A percentile compares a stretch with the other conserved stretches of the same genome.
phyloP scores from a whole-genome alignment of 2,888 invertebrate genomes.

The Eumerus sabulonum region DNA sequence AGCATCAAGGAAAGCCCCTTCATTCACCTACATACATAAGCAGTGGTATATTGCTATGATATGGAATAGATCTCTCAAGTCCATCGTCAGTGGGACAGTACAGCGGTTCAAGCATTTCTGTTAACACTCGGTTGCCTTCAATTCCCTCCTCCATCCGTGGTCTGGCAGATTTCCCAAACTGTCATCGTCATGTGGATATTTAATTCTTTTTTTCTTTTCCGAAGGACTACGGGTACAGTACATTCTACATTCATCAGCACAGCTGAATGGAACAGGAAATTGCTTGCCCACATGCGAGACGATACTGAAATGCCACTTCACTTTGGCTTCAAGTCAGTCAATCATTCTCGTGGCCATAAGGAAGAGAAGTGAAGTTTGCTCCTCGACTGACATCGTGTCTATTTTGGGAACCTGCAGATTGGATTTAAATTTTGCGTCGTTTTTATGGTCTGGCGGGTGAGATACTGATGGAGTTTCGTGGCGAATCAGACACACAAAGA shows the following conservation, averaged over 20 bases:
- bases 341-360: slow-evolving; percentile 33
- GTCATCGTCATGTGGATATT: slow-evolving; percentile 30
- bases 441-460: slow-evolving; percentile 50
- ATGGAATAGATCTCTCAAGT: slow-evolving; percentile 30
- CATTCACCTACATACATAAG: slow-evolving; percentile 25
- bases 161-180: slow-evolving; percentile 66
- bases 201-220: too few relatives aligned
- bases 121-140: slow-evolving; percentile 55
- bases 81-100: slow-evolving; percentile 30
- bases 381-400: slow-evolving; percentile 27
- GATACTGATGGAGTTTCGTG: slow-evolving; percentile 21
- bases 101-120: slow-evolving; percentile 49
- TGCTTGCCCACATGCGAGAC: slow-evolving; percentile 52
- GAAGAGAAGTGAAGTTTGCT: not conserved
- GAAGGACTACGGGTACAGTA: slow-evolving; percentile 36
- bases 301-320: slow-evolving; percentile 33
- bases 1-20: slow-evolving; percentile 33
- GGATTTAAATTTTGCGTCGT: slow-evolving; percentile 35
- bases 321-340: slow-evolving; percentile 41
- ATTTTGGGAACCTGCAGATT: slow-evolving; percentile 50
- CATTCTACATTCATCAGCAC: slow-evolving; percentile 57
- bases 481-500: not conserved
- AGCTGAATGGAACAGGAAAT: slow-evolving; percentile 63
- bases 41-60: slow-evolving; percentile 30
- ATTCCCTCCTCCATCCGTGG: slow-evolving; percentile 33